Base-by-base conservation (phyloP, 1,140 invertebrate genomes). In the Drosophila tropicalis region DNA sequence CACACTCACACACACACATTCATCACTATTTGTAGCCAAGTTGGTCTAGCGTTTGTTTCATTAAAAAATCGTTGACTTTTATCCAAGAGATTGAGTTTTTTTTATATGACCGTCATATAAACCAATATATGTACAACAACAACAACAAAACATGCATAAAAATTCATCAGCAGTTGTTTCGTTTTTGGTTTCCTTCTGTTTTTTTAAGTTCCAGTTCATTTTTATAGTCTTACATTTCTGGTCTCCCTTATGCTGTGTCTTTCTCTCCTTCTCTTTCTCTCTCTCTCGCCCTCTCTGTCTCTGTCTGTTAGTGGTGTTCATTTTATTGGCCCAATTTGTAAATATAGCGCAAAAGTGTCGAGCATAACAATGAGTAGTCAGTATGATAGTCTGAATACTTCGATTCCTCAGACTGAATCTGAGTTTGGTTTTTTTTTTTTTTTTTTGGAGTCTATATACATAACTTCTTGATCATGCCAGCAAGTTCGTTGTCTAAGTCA, bases 271-370 rank as follows among this genome's bases (percentile, higher is more conserved):
- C 17, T 25, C 10, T 64, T 29, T n/a, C 64, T 44, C 17, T 15
- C 32, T 12, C 19, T 41, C 22, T 58, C 29, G 17, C 22, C 34
- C 36, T 29, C 39, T 65, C 13, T 41, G 36, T 69, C 29, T 60
- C 44, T 41, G n/a, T 41, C 58, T 17, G 7, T 76, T 57, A 58
- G 65, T 87, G 80, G 84, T 89, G 84, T 89, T 89, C 77, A 78
- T 89, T 89, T 89, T 89, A 89, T 89, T 89, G 84, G 84, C 84
- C 84, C 84, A 89, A 89, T 90, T 89, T 89, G 84, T 89, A 81
- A 89, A 87, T 90, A 89, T 90, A 84, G 84, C 84, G 81, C 77
- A 89, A 78, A 89, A 90, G 81, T 89, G 84, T 89, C 67, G 81
- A 74, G 84, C 84, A 89, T 89, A 89, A 81, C 73, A 89, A 89